Conservation (phyloP, 2,888 invertebrate genomes). For the Metallyticus violacea region DNA sequence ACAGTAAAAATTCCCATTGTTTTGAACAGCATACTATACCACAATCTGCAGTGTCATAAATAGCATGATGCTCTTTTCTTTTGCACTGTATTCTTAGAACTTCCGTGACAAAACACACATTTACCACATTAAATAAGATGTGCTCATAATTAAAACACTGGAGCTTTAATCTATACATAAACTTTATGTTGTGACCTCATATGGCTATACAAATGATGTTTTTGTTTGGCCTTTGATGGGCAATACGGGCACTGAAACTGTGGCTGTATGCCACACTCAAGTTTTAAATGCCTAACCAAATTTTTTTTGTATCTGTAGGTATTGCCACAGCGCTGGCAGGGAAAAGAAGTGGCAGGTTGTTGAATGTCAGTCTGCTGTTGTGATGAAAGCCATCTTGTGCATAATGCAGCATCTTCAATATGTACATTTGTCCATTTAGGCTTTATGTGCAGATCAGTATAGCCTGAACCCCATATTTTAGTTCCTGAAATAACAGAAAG, state of each 20-base stretch:
- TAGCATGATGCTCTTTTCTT: too few relatives aligned
- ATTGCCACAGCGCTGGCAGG: constrained; percentile 36
- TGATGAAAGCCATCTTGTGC: too few relatives aligned
- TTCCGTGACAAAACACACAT: too few relatives aligned
- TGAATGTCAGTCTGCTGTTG: neutral
- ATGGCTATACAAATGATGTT: constrained; percentile 17
- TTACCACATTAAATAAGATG: neutral
- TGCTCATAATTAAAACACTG: too few relatives aligned
- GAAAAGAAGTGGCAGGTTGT: neutral
- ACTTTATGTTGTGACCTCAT: neutral
- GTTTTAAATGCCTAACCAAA: constrained; percentile 28
- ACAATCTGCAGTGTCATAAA: too few relatives aligned
- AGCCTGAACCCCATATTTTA: too few relatives aligned
- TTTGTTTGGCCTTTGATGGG: constrained; percentile 28
- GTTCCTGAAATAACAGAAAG: neutral
- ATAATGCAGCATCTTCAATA: too few relatives aligned
- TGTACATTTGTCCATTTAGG: too few relatives aligned
- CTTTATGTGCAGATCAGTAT: too few relatives aligned
- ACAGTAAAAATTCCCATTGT: too few relatives aligned
- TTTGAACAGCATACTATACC: too few relatives aligned
- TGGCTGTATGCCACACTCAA: constrained; percentile 38
- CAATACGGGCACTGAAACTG: constrained; percentile 30
- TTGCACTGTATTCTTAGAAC: too few relatives aligned
- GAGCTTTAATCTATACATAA: neutral
- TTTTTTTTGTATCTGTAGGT: constrained; percentile 29